A percentile compares a stretch with the other conserved stretches of the same genome.
These are phyloP conservation scores for Spongia lamella DNA, from an alignment of 37 sponge, comb jelly and placozoan genomes.

Conservation along the genomic window DNA sequence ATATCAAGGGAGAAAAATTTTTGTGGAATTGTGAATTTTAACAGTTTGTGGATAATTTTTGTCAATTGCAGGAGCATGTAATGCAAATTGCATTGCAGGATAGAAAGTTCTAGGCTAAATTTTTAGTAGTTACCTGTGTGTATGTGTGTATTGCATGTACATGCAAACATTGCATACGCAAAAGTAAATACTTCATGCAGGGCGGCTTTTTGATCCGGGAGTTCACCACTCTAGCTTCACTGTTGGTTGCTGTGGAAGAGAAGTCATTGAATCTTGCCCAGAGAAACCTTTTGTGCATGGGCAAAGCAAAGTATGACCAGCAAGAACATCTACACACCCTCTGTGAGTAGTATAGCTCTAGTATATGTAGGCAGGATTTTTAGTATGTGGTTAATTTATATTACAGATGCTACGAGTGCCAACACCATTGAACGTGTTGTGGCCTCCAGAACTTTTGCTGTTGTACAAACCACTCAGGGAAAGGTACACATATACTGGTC, in stretches of 20 bases:
- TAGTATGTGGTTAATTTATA: background rate
- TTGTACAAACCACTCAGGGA: conserved; percentile 64
- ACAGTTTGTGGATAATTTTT: too few species aligned
- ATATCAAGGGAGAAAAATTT: too few species aligned
- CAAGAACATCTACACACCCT: conserved; percentile 46
- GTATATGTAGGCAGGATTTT: too few species aligned
- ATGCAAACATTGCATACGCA: too few species aligned
- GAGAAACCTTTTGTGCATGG: conserved; percentile 61
- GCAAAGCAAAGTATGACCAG: conserved; percentile 36
- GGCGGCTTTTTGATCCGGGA: conserved; percentile 60
- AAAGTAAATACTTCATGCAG: conserved; percentile 10
- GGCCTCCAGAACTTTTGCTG: conserved; percentile 44
- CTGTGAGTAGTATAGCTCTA: conserved; percentile 44
- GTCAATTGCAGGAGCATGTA: too few species aligned
- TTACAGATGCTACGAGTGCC: conserved; percentile 52
- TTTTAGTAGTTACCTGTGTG: background rate
- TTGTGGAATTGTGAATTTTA: too few species aligned
- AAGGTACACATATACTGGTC: conserved; percentile 32
- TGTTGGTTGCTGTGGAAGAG: conserved; percentile 47
- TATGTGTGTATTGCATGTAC: conserved; percentile 16
- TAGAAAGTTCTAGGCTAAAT: too few species aligned
- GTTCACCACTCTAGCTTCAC: conserved; percentile 45
- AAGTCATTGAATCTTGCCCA: conserved; percentile 60
- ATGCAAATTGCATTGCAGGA: too few species aligned
- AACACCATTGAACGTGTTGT: conserved; percentile 51